phyloP scores from a whole-genome alignment of 2,113 vertebrate species.

The Nestor notabilis region DNA sequence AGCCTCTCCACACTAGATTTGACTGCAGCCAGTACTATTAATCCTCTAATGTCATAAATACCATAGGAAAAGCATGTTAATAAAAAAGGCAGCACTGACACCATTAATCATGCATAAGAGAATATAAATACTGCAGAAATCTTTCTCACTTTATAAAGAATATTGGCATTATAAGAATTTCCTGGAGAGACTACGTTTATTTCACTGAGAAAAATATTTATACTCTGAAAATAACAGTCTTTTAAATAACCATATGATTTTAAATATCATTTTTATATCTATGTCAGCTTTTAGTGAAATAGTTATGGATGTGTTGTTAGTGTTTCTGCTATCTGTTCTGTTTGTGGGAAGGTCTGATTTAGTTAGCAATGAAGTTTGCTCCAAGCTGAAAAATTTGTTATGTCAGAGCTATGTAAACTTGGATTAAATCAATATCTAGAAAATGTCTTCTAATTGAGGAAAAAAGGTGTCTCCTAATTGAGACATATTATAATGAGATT shows the following conservation, averaged over 20 bases:
- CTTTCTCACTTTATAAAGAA: not conserved
- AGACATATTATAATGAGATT: not conserved
- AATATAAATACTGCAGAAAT: not conserved
- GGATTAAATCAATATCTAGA: not conserved
- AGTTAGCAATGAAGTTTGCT: not conserved
- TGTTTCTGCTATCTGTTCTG: not conserved
- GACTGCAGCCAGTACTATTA: not conserved
- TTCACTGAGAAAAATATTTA: not conserved
- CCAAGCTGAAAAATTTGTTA: not conserved
- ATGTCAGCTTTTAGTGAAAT: not conserved
- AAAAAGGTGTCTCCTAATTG: not conserved
- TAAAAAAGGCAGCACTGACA: slow-evolving; percentile 1
- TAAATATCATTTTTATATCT: not conserved
- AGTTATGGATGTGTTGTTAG: not conserved
- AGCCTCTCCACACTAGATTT: not conserved
- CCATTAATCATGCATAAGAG: not conserved
- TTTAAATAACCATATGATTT: not conserved
- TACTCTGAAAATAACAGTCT: not conserved
- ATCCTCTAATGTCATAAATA: not conserved
- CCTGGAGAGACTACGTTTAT: not conserved
- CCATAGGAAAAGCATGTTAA: not conserved
- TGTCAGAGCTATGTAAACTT: not conserved
- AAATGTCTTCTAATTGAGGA: not conserved
- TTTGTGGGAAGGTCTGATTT: not conserved
- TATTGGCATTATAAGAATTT: not conserved